Percentiles rank a stretch among this genome's conserved stretches.
These are phyloP conservation scores for Pseudocheirus occidentalis DNA, from an alignment of 2,797 vertebrate species.

Conservation along the genomic window DNA sequence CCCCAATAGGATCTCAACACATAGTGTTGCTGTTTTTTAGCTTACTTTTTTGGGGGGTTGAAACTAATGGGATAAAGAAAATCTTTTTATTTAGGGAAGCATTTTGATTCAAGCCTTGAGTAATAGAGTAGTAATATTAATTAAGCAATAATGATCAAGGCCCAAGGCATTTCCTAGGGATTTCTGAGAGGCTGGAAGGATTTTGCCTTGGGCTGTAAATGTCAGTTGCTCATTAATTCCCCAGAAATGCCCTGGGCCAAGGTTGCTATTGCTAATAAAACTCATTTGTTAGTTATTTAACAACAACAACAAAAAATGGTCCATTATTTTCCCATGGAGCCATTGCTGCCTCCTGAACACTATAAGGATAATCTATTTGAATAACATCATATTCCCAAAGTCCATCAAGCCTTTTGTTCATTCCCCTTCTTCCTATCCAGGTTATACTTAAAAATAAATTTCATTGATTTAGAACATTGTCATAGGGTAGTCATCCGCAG, in stretches of 20 bases:
- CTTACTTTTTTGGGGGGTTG: background rate
- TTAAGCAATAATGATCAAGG: conserved; percentile 47
- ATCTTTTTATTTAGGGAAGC: background rate
- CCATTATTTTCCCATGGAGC: conserved; percentile 53
- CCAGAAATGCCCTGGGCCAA: conserved; percentile 63
- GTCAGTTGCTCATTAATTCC: conserved; percentile 70
- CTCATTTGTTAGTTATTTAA: conserved; percentile 76
- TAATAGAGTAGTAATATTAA: conserved; percentile 28
- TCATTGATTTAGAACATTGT: conserved; percentile 31
- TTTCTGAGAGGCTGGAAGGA: conserved; percentile 64
- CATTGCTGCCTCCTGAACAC: conserved; percentile 1
- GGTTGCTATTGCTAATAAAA: conserved; percentile 71
- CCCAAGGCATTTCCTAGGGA: conserved; percentile 33
- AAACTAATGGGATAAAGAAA: background rate
- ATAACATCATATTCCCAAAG: conserved; percentile 5
- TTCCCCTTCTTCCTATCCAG: background rate
- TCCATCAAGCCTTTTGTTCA: background rate
- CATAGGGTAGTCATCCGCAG: background rate
- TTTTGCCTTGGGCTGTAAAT: conserved; percentile 67
- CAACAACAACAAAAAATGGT: conserved; percentile 47
- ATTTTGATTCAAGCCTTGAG: background rate
- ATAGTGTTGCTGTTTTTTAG: background rate
- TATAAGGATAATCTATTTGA: background rate
- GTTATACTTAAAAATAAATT: conserved; percentile 50
- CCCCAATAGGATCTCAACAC: background rate